Evolutionary conservation across 2,888 invertebrate species (phyloP).

Genomic region (Parnassius mnemosyne): DNA sequence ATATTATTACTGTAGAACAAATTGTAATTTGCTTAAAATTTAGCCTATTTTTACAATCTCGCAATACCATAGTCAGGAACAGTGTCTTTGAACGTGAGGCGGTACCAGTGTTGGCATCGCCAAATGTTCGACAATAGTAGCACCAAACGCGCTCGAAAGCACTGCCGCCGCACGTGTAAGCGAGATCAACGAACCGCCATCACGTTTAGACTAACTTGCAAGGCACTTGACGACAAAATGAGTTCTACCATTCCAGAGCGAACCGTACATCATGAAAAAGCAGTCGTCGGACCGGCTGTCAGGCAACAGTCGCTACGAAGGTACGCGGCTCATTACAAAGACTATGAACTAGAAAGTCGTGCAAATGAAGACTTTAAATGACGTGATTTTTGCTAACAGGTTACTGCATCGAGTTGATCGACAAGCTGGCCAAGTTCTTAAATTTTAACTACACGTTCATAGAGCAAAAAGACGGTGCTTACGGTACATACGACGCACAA

Average conservation of each 20-base stretch:
- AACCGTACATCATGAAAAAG: constrained; percentile 93
- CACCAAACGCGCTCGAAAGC: too few species aligned
- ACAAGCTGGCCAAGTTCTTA: constrained; percentile 85
- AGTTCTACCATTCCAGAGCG: constrained; percentile 78
- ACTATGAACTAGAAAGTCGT: neutral
- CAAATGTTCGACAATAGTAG: too few species aligned
- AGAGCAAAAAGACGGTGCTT: constrained; percentile 84
- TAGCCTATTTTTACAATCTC: too few species aligned
- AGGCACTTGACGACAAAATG: too few species aligned
- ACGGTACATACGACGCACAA: constrained; percentile 82
- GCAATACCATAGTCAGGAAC: too few species aligned
- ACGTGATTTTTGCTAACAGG: constrained; percentile 76
- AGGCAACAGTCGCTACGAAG: constrained; percentile 92
- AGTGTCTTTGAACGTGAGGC: too few species aligned
- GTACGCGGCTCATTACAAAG: constrained; percentile 49
- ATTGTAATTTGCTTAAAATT: too few species aligned
- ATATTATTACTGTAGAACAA: too few species aligned
- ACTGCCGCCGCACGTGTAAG: too few species aligned
- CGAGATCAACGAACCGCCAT: too few species aligned
- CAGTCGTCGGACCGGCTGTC: constrained; percentile 81
- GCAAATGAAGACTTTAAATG: neutral
- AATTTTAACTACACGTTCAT: constrained; percentile 91
- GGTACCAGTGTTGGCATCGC: too few species aligned
- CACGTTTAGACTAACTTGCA: too few species aligned
- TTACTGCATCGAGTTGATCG: constrained; percentile 92